Percentiles rank a stretch among this genome's conserved stretches.
Conservation (phyloP, 2,888 invertebrate genomes). For the Phoronis australis region DNA sequence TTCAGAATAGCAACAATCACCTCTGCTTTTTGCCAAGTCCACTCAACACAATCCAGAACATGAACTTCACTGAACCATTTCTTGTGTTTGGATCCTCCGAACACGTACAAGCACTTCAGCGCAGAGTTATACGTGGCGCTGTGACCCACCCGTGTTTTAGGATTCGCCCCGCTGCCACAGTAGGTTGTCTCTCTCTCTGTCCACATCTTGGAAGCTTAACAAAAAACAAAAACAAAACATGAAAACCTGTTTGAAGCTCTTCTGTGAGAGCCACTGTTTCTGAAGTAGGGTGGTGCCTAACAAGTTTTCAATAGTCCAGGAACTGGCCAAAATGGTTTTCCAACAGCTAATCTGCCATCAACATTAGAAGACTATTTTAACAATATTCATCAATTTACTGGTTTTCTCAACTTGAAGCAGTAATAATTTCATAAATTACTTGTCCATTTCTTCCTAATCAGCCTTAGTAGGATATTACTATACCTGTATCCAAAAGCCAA, state of each 20-base stretch:
- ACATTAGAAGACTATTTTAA: too few species aligned
- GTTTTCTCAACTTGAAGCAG: too few species aligned
- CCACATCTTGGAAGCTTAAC: slow-evolving; percentile 36
- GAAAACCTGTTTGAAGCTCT: not conserved
- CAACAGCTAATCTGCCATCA: too few species aligned
- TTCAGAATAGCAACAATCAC: too few species aligned
- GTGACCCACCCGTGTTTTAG: slow-evolving; percentile 48
- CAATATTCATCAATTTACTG: too few species aligned
- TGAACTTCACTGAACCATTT: slow-evolving; percentile 51
- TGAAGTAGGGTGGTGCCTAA: not conserved
- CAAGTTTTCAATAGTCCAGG: not conserved
- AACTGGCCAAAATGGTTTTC: not conserved
- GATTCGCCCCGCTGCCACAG: slow-evolving; percentile 33
- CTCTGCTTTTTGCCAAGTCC: slow-evolving; percentile 47
- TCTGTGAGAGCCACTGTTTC: not conserved
- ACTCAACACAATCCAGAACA: slow-evolving; percentile 41
- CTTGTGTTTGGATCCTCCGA: slow-evolving; percentile 46
- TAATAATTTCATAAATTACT: too few species aligned
- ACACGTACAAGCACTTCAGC: slow-evolving; percentile 43
- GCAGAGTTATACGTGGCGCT: slow-evolving; percentile 45
- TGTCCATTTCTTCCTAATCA: not conserved
- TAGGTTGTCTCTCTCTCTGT: slow-evolving; percentile 21
- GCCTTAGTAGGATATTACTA: too few species aligned
- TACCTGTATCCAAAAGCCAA: slow-evolving; percentile 31
- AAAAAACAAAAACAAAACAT: not conserved